phyloP scores from a whole-genome alignment of 2,113 vertebrate genomes.

The Perca schrenkii region DNA sequence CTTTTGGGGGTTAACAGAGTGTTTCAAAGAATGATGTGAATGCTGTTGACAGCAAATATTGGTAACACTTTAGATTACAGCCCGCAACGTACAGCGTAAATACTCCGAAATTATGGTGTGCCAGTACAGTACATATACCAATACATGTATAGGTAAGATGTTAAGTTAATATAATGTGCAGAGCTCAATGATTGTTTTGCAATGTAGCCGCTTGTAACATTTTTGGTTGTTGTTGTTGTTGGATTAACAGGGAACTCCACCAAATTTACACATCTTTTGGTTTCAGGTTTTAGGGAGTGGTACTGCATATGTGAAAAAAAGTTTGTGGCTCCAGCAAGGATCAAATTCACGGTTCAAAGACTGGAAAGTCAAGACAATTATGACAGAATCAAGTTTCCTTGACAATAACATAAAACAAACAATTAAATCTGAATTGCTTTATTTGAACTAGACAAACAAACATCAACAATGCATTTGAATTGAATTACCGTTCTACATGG shows the following conservation, averaged over 20 bases:
- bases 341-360: constrained; percentile 28
- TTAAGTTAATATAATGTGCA: background rate
- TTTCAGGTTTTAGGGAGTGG: background rate
- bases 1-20: background rate
- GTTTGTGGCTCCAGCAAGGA: background rate
- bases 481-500: constrained; percentile 39
- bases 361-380: constrained; percentile 24
- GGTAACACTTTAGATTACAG: too few species aligned
- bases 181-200: constrained; percentile 8
- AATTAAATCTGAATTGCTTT: constrained; percentile 31
- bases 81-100: too few species aligned
- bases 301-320: background rate
- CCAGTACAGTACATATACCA: too few species aligned
- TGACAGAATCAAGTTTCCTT: constrained; percentile 30
- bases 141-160: background rate
- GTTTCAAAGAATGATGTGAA: background rate
- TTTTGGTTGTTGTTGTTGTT: background rate
- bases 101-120: too few species aligned
- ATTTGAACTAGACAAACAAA: constrained; percentile 43
- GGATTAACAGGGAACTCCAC: background rate
- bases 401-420: constrained; percentile 12
- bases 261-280: background rate
- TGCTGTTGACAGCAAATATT: background rate
- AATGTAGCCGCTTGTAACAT: background rate
- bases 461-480: constrained; percentile 40